These are phyloP conservation scores for Stegastes partitus DNA, from an alignment of 2,113 vertebrate species.

Conservation along the genomic window DNA sequence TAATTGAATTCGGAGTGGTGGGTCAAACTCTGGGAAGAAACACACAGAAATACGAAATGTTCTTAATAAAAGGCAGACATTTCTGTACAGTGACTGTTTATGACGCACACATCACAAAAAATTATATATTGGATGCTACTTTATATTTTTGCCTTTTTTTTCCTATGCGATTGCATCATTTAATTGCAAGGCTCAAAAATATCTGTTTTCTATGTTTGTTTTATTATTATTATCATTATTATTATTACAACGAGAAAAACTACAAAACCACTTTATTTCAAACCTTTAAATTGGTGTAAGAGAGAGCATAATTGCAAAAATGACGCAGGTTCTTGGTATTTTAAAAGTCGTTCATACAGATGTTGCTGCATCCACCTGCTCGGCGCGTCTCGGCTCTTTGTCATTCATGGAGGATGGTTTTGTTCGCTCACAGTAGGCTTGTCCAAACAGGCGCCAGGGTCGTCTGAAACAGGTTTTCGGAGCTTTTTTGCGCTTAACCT, in stretches of 20 bases:
- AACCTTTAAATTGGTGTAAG: not conserved
- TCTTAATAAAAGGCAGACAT: not conserved
- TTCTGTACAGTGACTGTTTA: not conserved
- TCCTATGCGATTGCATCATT: not conserved
- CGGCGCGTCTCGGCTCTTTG: slow-evolving; percentile 60
- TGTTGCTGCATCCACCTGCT: slow-evolving; percentile 52
- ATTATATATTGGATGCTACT: not conserved
- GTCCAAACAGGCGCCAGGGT: slow-evolving; percentile 85
- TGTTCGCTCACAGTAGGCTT: slow-evolving; percentile 78
- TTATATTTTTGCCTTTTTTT: not conserved
- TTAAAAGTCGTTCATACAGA: not conserved
- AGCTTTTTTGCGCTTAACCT: slow-evolving; percentile 29
- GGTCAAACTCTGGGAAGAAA: not conserved
- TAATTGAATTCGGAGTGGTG: not conserved
- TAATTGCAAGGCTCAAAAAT: not conserved
- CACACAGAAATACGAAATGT: not conserved
- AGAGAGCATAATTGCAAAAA: not conserved
- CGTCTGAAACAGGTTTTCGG: slow-evolving; percentile 54
- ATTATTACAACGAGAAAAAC: too few species aligned
- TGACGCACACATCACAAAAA: not conserved
- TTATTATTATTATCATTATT: not conserved
- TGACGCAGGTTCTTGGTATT: not conserved
- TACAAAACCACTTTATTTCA: too few species aligned
- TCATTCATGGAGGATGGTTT: slow-evolving; percentile 62
- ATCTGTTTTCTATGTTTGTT: too few species aligned